Evolutionary conservation across 2,888 invertebrate species (phyloP).

Genomic region (Antheraea assamensis): DNA sequence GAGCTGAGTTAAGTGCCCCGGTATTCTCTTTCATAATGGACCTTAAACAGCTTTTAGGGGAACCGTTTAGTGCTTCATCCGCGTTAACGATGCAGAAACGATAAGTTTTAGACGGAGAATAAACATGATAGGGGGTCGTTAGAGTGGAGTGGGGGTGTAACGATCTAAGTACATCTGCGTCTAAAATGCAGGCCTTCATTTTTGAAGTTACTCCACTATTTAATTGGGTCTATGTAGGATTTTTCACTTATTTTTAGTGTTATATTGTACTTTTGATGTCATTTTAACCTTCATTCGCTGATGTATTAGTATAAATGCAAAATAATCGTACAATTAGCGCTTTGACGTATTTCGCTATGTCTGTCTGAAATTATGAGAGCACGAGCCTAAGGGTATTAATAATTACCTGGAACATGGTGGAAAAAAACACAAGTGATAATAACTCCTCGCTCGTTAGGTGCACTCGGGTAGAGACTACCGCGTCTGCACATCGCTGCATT

Average conservation of each 20-base stretch:
- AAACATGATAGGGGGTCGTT: conserved; percentile 58
- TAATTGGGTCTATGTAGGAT: not conserved
- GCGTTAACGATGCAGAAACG: conserved; percentile 70
- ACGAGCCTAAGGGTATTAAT: not conserved
- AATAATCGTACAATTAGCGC: too few relatives aligned
- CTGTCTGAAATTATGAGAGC: too few relatives aligned
- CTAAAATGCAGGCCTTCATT: conserved; percentile 3
- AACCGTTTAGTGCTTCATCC: conserved; percentile 61
- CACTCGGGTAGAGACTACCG: not conserved
- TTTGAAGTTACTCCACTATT: not conserved
- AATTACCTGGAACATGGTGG: not conserved
- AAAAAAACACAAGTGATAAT: not conserved
- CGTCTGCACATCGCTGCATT: conserved; percentile 12
- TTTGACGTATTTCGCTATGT: too few relatives aligned
- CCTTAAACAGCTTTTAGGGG: conserved; percentile 63
- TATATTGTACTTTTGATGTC: not conserved
- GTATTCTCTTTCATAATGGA: conserved; percentile 61
- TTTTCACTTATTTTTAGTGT: not conserved
- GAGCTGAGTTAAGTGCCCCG: conserved; percentile 53
- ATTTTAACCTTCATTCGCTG: not conserved
- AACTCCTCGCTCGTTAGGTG: not conserved
- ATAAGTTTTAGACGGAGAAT: conserved; percentile 60
- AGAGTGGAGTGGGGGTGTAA: conserved; percentile 17
- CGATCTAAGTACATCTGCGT: not conserved
- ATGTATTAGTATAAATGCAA: not conserved